These are phyloP conservation scores for Drosophila vallismaia DNA, from an alignment of 2,888 invertebrate genomes.

Conservation along the genomic window DNA sequence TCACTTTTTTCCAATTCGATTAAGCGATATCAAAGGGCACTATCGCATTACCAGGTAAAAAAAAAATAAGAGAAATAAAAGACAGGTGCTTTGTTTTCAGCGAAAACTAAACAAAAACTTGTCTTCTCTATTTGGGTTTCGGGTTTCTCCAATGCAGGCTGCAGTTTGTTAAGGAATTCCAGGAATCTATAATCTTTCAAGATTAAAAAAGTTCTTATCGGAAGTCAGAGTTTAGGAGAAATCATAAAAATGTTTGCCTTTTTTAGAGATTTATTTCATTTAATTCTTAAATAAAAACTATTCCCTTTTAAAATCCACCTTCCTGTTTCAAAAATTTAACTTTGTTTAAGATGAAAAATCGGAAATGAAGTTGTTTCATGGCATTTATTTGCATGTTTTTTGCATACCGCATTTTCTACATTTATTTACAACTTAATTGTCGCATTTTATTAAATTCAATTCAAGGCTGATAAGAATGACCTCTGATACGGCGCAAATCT, in stretches of 20 bases:
- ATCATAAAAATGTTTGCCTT: no score
- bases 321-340: no score
- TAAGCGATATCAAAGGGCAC: conserved; percentile 40
- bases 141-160: conserved; percentile 40
- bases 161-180: conserved; percentile 10
- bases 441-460: conserved; percentile 17
- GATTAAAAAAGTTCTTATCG: not conserved
- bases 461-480: conserved; percentile 10
- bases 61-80: not conserved
- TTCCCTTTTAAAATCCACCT: no score
- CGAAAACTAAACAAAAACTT: conserved; percentile 26
- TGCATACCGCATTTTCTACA: conserved; percentile 5
- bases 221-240: no score
- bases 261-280: no score
- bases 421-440: conserved; percentile 40
- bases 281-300: no score
- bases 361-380: not conserved
- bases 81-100: conserved; percentile 59
- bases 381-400: conserved; percentile 1
- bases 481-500: conserved; percentile 24
- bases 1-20: conserved; percentile 25
- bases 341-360: no score
- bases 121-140: conserved; percentile 26
- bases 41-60: conserved; percentile 43
- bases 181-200: not conserved